Evolutionary conservation across 2,888 invertebrate genomes (phyloP), one percentile per base, ranked within the genome.

Genomic region (Papilio protenor): DNA sequence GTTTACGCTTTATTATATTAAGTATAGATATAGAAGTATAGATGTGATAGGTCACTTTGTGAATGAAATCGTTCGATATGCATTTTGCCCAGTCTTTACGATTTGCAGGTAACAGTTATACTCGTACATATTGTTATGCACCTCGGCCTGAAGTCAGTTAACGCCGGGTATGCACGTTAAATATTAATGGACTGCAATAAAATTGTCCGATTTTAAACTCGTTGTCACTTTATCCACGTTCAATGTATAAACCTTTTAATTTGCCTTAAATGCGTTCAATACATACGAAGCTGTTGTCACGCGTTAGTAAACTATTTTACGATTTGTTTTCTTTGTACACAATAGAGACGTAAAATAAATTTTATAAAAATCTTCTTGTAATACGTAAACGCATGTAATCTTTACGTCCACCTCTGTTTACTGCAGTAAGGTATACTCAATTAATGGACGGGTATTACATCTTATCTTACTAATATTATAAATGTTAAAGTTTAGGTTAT

Each of bases 181-280:
- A 87, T 89, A 88, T 86, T 85, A 82, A 85, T 81, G 82, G 85
- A 82, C 84, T 85, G 80, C 84, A 80, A 84, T 90, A 89, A 88
- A 79, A 87, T 86, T 86, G 84, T 84, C 82, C 85, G 84, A 87
- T 83, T 86, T 85, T 85, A 81, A 84, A 82, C 79, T 77, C 61
- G 73, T 77, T 79, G 81, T 79, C 80, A 72, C 61, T 81, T 79
- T 79, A 82, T 83, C 85, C 86, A 84, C 82, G 83, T 81, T 79
- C 73, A 18, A 81, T 81, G 64, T 76, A 79, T 76, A 73, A 81
- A 76, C 70, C 55, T 76, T 77, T 73, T 75, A 72, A 78, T 80
- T 72, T 73, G 77, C 75, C 66, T 45, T 66, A 66, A 76, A 75
- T 72, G 66, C 10, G 11, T 69, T 1, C n/a, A 69, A 40, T 55